Evolutionary conservation across 2,888 invertebrate genomes (phyloP), one percentile per base, ranked within the genome.

Genomic region (Coremacera marginata): DNA sequence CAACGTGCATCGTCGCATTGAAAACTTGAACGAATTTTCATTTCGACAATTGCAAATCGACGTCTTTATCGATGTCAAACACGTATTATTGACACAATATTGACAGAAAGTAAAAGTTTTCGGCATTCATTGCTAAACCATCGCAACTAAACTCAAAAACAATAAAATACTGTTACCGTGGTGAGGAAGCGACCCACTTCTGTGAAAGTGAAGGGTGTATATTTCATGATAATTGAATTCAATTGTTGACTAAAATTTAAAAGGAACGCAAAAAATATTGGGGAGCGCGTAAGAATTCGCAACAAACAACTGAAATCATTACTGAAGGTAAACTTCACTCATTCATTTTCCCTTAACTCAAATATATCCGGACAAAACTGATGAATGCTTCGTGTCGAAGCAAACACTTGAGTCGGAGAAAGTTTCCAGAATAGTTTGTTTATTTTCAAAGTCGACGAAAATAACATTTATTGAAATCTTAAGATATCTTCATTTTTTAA

Each of bases 11-110:
- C 44, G 34, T 31, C 44, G 34, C 60, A 57, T 34, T 51, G 37
- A 63, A 55, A 60, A 60, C 57, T 55, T 11, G 19, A 52, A 70
- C 37, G n/a, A 62, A 78, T 76, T 77, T 77, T 62, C 51, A 34
- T 70, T 63, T 76, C 73, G 55, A 51, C 67, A 67, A 74, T 76
- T 67, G 44, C 25, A 57, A 71, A 55, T 60, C 60, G 71, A 71
- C 22, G 34, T 60, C 60, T 60, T 60, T 44, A 22, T 68, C 44
- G 71, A 60, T 60, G 55, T 51, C 75, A 44, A 72, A 75, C 75
- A 83, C 75, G 78, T 78, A 83, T 82, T 84, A 86, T 86, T 86
- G 86, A 87, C 86, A 86, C 85, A 86, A 86, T 86, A 87, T 85
- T 85, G 86, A 86, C 85, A 86, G 86, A 85, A 87, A 86, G 84